Evolutionary conservation across 2,797 vertebrate species (phyloP), one percentile per base, ranked within the genome.

Genomic region (Phoeniculus purpureus): DNA sequence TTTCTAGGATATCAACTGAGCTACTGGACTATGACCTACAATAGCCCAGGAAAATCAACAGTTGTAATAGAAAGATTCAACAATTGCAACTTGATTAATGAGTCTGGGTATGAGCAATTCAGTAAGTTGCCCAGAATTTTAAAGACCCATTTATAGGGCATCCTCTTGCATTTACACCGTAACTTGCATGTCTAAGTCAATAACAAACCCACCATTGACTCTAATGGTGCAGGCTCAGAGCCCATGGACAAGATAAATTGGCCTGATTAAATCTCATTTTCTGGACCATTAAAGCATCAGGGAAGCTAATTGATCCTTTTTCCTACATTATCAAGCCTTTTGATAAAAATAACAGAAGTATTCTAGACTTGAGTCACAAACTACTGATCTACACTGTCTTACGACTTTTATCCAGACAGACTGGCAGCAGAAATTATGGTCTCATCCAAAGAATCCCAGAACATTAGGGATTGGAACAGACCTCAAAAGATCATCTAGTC

Each of bases 181-280:
- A 85, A 85, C 10, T 75, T 72, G 45, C 32, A 79, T 0, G 0
- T 37, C 17, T 48, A 60, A 64, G 55, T 60, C 34, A 83, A 2
- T 71, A 92, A 48, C n/a, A 82, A 86, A 74, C 67, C 11, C 67
- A 55, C 43, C 56, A 72, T 6, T 82, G 70, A 56, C n/a, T 90
- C 75, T 31, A 90, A 73, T 23, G 11, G 27, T 52, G n/a, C 51
- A 81, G n/a, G 54, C 87, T 73, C n/a, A 81, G 21, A 66, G 21
- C 7, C 50, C 51, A 47, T 15, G 66, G 29, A 81, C 15, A 50
- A 68, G 52, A 76, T 6, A 74, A 93, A 91, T 7, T 59, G 34
- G 85, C 52, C 45, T 74, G 34, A 72, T 81, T 81, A 87, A 70
- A 82, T 80, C n/a, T 81, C 78, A 84, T 94, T 89, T 92, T 90